Evolutionary conservation across 2,797 vertebrate species (phyloP).

Genomic region (Microctenopoma stevenorrisi): DNA sequence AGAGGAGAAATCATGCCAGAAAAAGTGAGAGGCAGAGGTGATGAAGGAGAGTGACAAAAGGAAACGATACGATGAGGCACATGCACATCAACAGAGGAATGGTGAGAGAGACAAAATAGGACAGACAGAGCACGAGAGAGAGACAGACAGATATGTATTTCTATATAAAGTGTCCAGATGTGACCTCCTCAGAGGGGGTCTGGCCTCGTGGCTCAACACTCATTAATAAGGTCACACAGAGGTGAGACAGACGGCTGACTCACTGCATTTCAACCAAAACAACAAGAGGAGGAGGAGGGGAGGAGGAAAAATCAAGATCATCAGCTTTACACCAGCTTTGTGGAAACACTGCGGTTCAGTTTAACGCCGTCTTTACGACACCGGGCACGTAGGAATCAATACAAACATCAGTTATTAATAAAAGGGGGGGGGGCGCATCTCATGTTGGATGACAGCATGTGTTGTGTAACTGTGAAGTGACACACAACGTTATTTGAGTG

Average conservation of each 20-base stretch:
- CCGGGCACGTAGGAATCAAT: too few relatives aligned
- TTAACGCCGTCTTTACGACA: not conserved
- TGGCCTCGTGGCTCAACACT: slow-evolving; percentile 74
- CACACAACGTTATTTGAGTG: too few relatives aligned
- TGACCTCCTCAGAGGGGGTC: slow-evolving; percentile 76
- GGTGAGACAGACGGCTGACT: slow-evolving; percentile 79
- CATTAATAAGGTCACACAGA: slow-evolving; percentile 78
- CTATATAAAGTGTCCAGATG: slow-evolving; percentile 76
- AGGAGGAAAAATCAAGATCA: slow-evolving; percentile 18
- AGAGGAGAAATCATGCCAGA: not conserved
- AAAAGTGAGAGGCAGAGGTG: not conserved
- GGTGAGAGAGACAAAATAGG: not conserved
- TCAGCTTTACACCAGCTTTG: slow-evolving; percentile 31
- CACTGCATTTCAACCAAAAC: slow-evolving; percentile 67
- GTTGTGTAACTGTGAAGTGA: too few relatives aligned
- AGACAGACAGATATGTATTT: slow-evolving; percentile 49
- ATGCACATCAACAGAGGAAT: not conserved
- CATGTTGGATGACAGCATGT: too few relatives aligned
- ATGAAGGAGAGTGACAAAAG: not conserved
- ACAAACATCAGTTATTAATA: too few relatives aligned
- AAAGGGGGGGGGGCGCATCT: too few relatives aligned
- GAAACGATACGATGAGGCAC: too few relatives aligned
- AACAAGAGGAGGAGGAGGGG: slow-evolving; percentile 48
- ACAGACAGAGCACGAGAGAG: not conserved
- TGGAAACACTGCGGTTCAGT: not conserved